These are phyloP conservation scores for Callimorpha dominula DNA, from an alignment of 2,888 invertebrate genomes.

Conservation along the genomic window DNA sequence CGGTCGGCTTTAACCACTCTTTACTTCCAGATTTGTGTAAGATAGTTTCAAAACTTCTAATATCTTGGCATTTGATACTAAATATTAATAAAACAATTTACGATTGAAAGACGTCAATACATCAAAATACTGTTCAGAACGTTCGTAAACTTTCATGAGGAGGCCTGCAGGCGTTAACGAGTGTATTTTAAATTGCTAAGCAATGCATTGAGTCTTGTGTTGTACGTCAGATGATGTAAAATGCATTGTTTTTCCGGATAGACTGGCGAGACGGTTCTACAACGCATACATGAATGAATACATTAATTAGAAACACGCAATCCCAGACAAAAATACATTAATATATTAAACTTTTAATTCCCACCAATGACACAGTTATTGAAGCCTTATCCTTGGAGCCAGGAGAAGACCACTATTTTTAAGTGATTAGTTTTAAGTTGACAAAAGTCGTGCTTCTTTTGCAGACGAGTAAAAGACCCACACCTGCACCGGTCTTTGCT, in stretches of 20 bases:
- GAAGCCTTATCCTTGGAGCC: too few species aligned
- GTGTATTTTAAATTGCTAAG: slow-evolving; percentile 33
- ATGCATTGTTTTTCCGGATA: slow-evolving; percentile 12
- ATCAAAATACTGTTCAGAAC: slow-evolving; percentile 14
- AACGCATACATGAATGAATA: not conserved
- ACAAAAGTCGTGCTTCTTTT: too few species aligned
- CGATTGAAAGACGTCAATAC: slow-evolving; percentile 24
- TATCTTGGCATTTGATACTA: too few species aligned
- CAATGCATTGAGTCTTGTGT: slow-evolving; percentile 20
- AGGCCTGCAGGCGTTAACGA: slow-evolving; percentile 18
- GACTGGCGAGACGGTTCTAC: not conserved
- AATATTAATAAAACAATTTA: slow-evolving; percentile 22
- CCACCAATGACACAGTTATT: not conserved
- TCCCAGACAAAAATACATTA: slow-evolving; percentile 12
- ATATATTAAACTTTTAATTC: not conserved
- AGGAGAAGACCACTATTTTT: too few species aligned
- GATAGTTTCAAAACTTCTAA: too few species aligned
- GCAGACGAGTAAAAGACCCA: too few species aligned
- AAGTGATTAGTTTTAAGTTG: too few species aligned
- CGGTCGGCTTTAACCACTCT: too few species aligned
- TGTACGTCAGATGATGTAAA: slow-evolving; percentile 25
- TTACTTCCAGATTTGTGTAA: too few species aligned
- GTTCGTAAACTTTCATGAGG: slow-evolving; percentile 23
- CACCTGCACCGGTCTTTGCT: too few species aligned
- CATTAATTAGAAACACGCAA: not conserved